Evolutionary conservation across 2,797 vertebrate species (phyloP), one percentile per base, ranked within the genome.

Genomic region (Morus bassanus): DNA sequence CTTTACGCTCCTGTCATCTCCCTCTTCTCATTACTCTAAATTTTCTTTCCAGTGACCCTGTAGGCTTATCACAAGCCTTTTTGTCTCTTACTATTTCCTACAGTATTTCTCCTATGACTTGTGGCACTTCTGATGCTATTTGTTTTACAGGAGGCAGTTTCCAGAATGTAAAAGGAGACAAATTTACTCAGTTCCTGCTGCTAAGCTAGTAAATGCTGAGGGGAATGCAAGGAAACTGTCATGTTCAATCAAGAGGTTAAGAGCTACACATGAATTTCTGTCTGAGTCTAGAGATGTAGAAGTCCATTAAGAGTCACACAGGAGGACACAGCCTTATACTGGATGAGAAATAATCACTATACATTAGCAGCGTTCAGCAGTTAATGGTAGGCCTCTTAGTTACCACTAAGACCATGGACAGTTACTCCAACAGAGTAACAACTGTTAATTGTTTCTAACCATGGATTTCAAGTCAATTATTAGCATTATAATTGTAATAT

Each of bases 291-390:
- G 45, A 79, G 76, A 43, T 16, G 13, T 24, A 48, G 30, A n/a
- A 94, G 46, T 43, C n/a, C 45, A 39, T 56, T 46, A n/a, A 9
- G 23, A 92, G 35, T 83, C 73, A 94, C 5, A 64, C 33, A 77
- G 48, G 75, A 89, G n/a, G 57, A 60, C 31, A 90, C 13, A 45
- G 63, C 43, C 70, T 63, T 37, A 64, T 19, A 60, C 45, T 92
- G 88, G 30, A 88, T 92, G 91, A 96, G 51, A 96, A 96, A 94
- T 51, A 96, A 94, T 82, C 60, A 54, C 74, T 74, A 70, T 18
- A 46, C 91, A 89, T 69, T 37, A 90, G 76, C 78, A 87, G 60
- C 35, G 88, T 90, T 78, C 79, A 81, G 74, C 59, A 89, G 41
- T 41, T 91, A 95, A 93, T 88, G 35, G 90, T 3, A 93, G 78